These are phyloP conservation scores for Sinella curviseta DNA, from an alignment of 1,140 invertebrate genomes.

Conservation along the genomic window DNA sequence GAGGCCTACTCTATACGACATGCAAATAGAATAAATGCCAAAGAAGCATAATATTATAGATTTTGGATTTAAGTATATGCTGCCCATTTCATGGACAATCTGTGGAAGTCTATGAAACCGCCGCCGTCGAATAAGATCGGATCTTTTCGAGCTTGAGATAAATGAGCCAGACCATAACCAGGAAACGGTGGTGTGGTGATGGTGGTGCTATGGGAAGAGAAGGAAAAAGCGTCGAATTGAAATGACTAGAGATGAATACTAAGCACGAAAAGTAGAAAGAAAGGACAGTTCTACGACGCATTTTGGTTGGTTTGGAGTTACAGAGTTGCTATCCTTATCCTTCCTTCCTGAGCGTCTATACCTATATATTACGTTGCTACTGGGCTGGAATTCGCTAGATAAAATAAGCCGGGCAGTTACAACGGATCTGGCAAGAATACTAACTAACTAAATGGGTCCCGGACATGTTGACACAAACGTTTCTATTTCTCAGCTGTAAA, in stretches of 20 bases:
- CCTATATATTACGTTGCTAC: too few species aligned
- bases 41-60: not conserved
- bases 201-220: not conserved
- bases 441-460: not conserved
- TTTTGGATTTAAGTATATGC: not conserved
- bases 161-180: not conserved
- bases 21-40: not conserved
- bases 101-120: not conserved
- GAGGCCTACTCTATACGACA: not conserved
- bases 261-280: too few species aligned
- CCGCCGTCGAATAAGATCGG: not conserved
- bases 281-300: too few species aligned
- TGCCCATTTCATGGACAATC: not conserved
- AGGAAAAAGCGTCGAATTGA: not conserved
- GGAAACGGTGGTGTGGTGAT: not conserved
- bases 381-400: not conserved
- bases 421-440: not conserved
- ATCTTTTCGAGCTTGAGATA: constrained; percentile 11
- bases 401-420: not conserved
- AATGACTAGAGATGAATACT: too few species aligned
- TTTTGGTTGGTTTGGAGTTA: too few species aligned
- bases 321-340: too few species aligned
- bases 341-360: too few species aligned
- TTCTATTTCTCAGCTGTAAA: not conserved
- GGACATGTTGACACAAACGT: not conserved